Evolutionary conservation across 2,888 invertebrate genomes (phyloP), one percentile per base, ranked within the genome.

Genomic region (Apeira syringaria): DNA sequence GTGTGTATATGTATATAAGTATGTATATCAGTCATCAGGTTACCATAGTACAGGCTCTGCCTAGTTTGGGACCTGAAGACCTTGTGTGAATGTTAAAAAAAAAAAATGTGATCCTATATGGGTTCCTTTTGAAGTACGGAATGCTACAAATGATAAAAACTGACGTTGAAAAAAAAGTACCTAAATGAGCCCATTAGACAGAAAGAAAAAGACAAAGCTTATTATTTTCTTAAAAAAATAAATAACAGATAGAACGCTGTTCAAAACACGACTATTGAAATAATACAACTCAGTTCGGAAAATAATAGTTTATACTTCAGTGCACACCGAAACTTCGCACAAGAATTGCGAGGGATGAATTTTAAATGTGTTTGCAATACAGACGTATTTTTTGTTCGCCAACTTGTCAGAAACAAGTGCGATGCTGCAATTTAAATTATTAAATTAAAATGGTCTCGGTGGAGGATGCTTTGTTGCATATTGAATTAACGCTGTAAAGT

Each of bases 351-450:
- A 29, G 47, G 33, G 37, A 33, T 26, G 43, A 50, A 55, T 52
- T 48, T 33, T 41, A 49, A 49, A 50, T 31, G 40, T 43, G 37
- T 35, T 24, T 29, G 40, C 26, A 28, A 41, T 45, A 49, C 29
- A 45, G 40, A 37, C 48, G 48, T 26, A 44, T 48, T 52, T 50
- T 35, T 55, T 51, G 39, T 40, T 37, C 31, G 31, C 24, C 34
- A 33, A 52, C 52, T 55, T 55, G 55, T 52, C 49, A 52, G 50
- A 55, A 55, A 52, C 55, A 55, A 55, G 55, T 48, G 47, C 45
- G 51, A 38, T 53, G 41, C 55, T 53, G 52, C 58, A 58, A 58
- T 64, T 64, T 61, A 59, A 64, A 66, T 68, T 64, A 67, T 67
- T 61, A 64, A 64, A 68, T 67, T 64, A 67, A 66, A 64, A 59